phyloP scores from a whole-genome alignment of 2,797 vertebrate genomes.

The Adelosebastes latens region DNA sequence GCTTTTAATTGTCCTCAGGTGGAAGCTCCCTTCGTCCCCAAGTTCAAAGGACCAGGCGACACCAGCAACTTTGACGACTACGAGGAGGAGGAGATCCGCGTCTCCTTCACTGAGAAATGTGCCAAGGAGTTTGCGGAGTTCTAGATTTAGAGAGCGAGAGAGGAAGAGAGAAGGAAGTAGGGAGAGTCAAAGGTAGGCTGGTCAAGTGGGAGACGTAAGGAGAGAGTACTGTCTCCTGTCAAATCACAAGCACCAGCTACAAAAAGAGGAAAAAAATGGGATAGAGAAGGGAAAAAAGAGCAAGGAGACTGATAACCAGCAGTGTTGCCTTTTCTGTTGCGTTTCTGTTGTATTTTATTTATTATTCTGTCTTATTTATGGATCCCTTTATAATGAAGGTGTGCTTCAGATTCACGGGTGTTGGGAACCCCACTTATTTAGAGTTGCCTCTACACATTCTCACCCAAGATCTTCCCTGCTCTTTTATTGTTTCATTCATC shows the following conservation, averaged over 20 bases:
- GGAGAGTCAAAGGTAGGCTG: constrained; percentile 68
- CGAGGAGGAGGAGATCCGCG: constrained; percentile 91
- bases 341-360: constrained; percentile 70
- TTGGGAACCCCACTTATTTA: constrained; percentile 55
- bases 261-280: constrained; percentile 37
- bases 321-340: constrained; percentile 82
- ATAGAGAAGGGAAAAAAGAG: constrained; percentile 53
- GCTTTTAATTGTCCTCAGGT: constrained; percentile 66
- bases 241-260: constrained; percentile 78
- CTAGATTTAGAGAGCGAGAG: constrained; percentile 77
- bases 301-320: constrained; percentile 76
- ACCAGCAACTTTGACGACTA: constrained; percentile 96
- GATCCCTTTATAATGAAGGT: constrained; percentile 74
- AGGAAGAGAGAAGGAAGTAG: constrained; percentile 50
- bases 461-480: constrained; percentile 44
- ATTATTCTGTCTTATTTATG: constrained; percentile 74
- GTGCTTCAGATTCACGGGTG: constrained; percentile 60
- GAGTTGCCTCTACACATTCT: constrained; percentile 57
- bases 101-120: constrained; percentile 93
- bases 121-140: constrained; percentile 94
- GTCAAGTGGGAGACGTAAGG: constrained; percentile 64
- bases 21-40: constrained; percentile 93
- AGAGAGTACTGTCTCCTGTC: constrained; percentile 75
- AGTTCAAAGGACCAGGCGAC: constrained; percentile 94
- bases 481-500: constrained; percentile 28